A percentile compares a stretch with the other conserved stretches of the same genome.
phyloP scores from a whole-genome alignment of 2,113 vertebrate species.

The Pleuronectes platessa region DNA sequence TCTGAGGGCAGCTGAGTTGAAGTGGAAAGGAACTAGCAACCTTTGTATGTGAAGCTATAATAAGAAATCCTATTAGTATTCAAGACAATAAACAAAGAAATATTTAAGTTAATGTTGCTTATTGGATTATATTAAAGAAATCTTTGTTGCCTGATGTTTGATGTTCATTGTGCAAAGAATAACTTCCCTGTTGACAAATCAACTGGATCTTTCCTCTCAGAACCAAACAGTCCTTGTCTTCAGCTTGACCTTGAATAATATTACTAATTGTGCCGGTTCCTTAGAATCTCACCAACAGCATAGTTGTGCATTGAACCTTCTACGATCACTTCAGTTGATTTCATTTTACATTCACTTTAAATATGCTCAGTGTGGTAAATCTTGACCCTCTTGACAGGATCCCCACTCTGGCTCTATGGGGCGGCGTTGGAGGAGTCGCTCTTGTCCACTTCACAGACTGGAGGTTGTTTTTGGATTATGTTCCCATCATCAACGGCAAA shows the following conservation, averaged over 20 bases:
- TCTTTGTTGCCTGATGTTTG: no score
- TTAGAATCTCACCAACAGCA: background rate
- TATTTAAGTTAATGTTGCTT: no score
- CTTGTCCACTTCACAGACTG: constrained; percentile 92
- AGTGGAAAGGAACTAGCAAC: no score
- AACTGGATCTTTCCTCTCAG: background rate
- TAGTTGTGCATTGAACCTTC: background rate
- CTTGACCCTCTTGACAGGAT: constrained; percentile 81
- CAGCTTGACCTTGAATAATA: background rate
- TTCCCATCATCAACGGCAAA: constrained; percentile 92
- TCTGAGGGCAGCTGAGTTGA: no score
- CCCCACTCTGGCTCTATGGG: constrained; percentile 86
- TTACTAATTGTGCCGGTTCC: background rate
- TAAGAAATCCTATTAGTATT: no score
- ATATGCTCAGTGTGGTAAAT: background rate
- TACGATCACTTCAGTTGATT: background rate
- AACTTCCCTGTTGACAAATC: background rate
- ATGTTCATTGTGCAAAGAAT: background rate
- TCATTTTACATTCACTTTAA: background rate
- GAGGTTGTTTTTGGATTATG: constrained; percentile 90
- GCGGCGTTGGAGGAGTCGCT: constrained; percentile 80
- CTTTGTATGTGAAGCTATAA: no score
- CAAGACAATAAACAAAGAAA: no score
- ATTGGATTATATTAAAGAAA: no score
- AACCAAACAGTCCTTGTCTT: background rate